Base-by-base conservation (phyloP, 2,113 vertebrate genomes). In the Odobenus rosmarus region DNA sequence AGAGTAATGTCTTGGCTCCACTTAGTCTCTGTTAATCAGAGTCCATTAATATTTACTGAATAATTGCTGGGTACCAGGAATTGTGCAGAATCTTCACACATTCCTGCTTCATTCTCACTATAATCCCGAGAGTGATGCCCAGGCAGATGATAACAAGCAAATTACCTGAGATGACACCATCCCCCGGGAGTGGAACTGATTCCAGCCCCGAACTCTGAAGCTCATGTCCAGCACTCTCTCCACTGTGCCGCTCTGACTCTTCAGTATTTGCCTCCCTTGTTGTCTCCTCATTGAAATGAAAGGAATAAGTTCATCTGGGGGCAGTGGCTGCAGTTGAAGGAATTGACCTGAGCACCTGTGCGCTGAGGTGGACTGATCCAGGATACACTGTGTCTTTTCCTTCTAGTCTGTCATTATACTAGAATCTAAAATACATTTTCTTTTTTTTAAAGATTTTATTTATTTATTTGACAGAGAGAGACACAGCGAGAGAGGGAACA, bases 201-300 rank as follows among this genome's bases (percentile, higher is more conserved):
- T 95, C 24, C 23, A 39, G 46, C 19, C 18, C 18, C 9, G 72
- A 86, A 14, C 46, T n/a, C 39, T 61, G 55, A 81, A 14, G 33
- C 42, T 13, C 6, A 46, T 28, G 3, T 14, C 19, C 36, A 46
- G 69, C 23, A 10, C 21, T 49, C 23, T 71, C 71, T 36, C 71
- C 46, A 62, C 24, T 55, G 18, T 39, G 71, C 53, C 13, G 1
- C 26, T 11, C 42, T 12, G 0, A 0, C 11, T n/a, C 42, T 39
- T 31, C 4, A 79, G 7, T 74, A 12, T 80, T 84, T 62, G 39
- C 57, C 61, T 88, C 11, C 4, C 23, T 74, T 7, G 0, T 55
- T 49, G 51, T 13, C 16, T 92, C 46, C 3, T 76, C 24, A 15
- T 19, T 42, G 76, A 88, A 88, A 46, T 46, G n/a, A 94, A 83